phyloP scores from a whole-genome alignment of 2,888 invertebrate genomes.

The Cephus rjabovi region DNA sequence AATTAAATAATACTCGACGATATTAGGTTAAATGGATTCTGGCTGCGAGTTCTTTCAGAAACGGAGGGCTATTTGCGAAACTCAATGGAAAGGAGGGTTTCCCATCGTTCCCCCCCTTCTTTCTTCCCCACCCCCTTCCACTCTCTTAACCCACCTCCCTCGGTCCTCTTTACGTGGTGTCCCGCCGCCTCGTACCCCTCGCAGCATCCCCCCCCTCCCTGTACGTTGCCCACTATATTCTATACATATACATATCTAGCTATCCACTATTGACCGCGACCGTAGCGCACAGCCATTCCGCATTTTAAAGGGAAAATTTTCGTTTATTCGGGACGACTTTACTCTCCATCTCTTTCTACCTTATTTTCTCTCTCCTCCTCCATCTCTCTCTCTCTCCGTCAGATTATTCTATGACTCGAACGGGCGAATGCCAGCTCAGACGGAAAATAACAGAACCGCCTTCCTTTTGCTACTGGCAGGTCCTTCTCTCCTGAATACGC shows the following conservation, averaged over 20 bases:
- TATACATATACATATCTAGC: background rate
- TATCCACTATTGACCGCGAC: constrained; percentile 48
- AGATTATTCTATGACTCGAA: constrained; percentile 58
- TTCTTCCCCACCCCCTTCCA: constrained; percentile 20
- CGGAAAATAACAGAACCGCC: constrained; percentile 64
- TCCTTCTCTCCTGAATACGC: constrained; percentile 39
- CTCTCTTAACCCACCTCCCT: background rate
- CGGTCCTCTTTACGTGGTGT: background rate
- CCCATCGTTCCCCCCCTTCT: constrained; percentile 21
- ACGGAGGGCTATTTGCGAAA: constrained; percentile 50
- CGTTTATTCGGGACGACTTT: constrained; percentile 55
- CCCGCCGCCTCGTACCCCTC: background rate
- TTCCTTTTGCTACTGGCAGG: constrained; percentile 61
- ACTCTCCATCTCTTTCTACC: constrained; percentile 29
- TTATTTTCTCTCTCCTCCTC: constrained; percentile 14
- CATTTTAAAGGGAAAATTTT: constrained; percentile 66
- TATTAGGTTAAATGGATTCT: constrained; percentile 46
- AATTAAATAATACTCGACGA: constrained; percentile 19
- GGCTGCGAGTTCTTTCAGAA: constrained; percentile 37
- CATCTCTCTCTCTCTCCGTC: constrained; percentile 26
- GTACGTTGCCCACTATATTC: background rate
- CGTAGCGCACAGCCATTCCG: constrained; percentile 53
- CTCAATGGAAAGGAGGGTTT: constrained; percentile 53
- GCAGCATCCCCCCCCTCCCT: background rate
- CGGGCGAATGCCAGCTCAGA: constrained; percentile 58